A percentile compares a stretch with the other conserved stretches of the same genome.
These are phyloP conservation scores for Lasioglossum villosulum DNA, from an alignment of 2,888 invertebrate species.

Conservation along the genomic window DNA sequence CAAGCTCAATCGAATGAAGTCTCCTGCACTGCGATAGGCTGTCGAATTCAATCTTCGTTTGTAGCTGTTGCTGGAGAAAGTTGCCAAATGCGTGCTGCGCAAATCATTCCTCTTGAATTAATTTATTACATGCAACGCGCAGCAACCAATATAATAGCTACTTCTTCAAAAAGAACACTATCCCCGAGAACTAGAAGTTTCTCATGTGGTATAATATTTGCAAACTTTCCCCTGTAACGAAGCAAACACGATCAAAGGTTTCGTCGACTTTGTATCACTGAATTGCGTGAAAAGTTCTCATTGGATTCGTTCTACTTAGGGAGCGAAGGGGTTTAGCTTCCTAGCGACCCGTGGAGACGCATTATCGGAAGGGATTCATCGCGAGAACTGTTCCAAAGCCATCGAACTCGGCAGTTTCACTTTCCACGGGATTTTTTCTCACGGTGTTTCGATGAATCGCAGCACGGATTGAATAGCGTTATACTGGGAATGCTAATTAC, in stretches of 20 bases:
- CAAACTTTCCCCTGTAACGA: background rate
- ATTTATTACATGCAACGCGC: background rate
- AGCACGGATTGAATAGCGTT: constrained; percentile 34
- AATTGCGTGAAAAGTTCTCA: background rate
- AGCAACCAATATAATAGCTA: background rate
- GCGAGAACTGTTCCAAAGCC: constrained; percentile 17
- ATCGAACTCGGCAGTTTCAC: constrained; percentile 39
- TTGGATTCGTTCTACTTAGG: background rate
- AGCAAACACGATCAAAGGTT: background rate
- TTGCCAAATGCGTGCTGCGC: background rate
- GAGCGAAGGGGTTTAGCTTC: background rate
- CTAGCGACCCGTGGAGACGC: constrained; percentile 9
- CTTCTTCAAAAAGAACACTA: background rate
- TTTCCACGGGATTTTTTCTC: constrained; percentile 49
- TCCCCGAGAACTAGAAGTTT: background rate
- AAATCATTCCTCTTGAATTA: background rate
- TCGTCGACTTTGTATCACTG: background rate
- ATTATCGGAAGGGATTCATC: background rate
- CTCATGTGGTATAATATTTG: background rate
- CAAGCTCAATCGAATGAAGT: constrained; percentile 25
- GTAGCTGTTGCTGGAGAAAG: background rate
- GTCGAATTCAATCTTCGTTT: constrained; percentile 5
- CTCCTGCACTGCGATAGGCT: background rate
- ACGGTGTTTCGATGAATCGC: constrained; percentile 41
- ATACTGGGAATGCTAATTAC: constrained; percentile 45